phyloP scores from a whole-genome alignment of 1,140 invertebrate species.

The Lucilia sericata region DNA sequence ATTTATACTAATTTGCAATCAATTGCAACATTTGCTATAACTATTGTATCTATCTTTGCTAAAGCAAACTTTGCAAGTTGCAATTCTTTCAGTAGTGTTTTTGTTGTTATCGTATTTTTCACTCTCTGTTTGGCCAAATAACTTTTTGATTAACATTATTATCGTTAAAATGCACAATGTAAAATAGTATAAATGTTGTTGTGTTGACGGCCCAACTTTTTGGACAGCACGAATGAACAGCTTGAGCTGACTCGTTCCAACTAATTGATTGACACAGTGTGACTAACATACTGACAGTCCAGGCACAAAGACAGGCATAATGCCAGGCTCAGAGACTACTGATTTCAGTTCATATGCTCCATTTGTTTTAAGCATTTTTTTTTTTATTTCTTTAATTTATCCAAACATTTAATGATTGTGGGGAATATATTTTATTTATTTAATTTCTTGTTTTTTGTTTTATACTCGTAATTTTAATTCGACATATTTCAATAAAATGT shows the following conservation, averaged over 20 bases:
- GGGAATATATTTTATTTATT: neutral
- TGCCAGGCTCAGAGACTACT: neutral
- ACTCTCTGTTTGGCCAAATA: neutral
- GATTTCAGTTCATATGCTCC: neutral
- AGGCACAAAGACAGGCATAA: too few relatives aligned
- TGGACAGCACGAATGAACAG: neutral
- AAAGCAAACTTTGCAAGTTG: neutral
- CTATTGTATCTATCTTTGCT: neutral
- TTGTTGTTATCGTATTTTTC: neutral
- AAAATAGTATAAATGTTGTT: neutral
- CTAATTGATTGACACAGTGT: neutral
- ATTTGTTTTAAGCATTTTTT: neutral
- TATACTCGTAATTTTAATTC: neutral
- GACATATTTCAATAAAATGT: neutral
- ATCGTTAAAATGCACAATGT: conserved; percentile 3
- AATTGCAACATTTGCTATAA: conserved; percentile 12
- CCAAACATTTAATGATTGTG: neutral
- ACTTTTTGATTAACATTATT: conserved; percentile 29
- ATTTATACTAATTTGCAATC: conserved; percentile 19
- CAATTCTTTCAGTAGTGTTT: neutral
- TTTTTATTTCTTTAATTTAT: neutral
- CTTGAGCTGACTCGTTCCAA: neutral
- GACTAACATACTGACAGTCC: neutral
- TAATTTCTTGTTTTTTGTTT: neutral
- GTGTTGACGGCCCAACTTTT: neutral